These are phyloP conservation scores for Calycopis cecrops DNA, from an alignment of 1,140 invertebrate genomes.

Conservation along the genomic window DNA sequence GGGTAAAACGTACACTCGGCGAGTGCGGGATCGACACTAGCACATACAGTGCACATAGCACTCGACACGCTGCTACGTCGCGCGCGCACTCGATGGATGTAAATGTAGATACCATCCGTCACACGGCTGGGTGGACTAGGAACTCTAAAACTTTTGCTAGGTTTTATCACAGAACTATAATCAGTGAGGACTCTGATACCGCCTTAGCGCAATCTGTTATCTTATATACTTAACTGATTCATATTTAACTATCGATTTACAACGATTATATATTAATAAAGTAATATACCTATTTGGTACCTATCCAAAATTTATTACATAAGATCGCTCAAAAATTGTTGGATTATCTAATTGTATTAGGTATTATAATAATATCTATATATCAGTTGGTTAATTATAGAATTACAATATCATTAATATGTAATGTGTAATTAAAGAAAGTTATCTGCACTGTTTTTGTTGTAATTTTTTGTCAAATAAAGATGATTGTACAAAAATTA, in stretches of 20 bases:
- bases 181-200: not conserved
- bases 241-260: not conserved
- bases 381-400: too few relatives aligned
- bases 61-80: not conserved
- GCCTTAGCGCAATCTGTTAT: not conserved
- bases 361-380: too few relatives aligned
- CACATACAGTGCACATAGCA: not conserved
- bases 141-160: slow-evolving; percentile 3
- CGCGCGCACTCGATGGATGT: slow-evolving; percentile 8
- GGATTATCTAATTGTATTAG: too few relatives aligned
- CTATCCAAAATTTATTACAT: too few relatives aligned
- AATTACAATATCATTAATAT: too few relatives aligned
- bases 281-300: too few relatives aligned
- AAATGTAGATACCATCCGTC: slow-evolving; percentile 5
- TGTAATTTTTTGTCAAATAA: not conserved
- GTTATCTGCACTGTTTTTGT: not conserved
- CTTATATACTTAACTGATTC: not conserved
- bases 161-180: not conserved
- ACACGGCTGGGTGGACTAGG: not conserved
- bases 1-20: not conserved
- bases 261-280: too few relatives aligned
- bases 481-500: not conserved
- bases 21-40: not conserved
- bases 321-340: too few relatives aligned
- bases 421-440: too few relatives aligned